Evolutionary conservation across 2,888 invertebrate species (phyloP).

Genomic region (Quadriops clusia): DNA sequence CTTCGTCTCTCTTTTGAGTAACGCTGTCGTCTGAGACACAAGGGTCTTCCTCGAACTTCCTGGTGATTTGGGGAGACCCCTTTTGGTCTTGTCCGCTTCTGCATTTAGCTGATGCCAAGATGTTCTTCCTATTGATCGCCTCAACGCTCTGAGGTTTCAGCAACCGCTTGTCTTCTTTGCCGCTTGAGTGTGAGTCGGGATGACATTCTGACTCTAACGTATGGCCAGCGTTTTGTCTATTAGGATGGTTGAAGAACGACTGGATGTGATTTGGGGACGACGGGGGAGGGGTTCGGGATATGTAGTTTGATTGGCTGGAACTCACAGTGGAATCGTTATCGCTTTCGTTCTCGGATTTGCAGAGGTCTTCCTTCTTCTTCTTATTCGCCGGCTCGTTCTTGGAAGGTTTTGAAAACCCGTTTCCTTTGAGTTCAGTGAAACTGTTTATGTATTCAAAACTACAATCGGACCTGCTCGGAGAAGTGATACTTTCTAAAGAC

Average conservation of each 20-base stretch:
- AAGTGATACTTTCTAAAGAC: conserved; percentile 46
- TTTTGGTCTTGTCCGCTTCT: conserved; percentile 69
- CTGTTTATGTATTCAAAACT: conserved; percentile 42
- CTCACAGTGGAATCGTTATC: conserved; percentile 85
- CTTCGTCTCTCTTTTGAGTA: too few species aligned
- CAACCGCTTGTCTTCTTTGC: conserved; percentile 44
- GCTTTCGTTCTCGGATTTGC: conserved; percentile 47
- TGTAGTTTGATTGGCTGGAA: conserved; percentile 67
- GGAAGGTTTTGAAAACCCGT: too few species aligned
- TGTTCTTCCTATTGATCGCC: conserved; percentile 76
- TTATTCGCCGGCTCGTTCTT: conserved; percentile 24
- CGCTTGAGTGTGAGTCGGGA: conserved; percentile 8
- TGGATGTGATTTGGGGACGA: conserved; percentile 44
- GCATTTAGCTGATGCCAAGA: conserved; percentile 75
- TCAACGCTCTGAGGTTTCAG: conserved; percentile 71
- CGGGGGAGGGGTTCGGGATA: conserved; percentile 65
- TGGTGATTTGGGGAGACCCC: conserved; percentile 60
- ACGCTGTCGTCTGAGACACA: neutral
- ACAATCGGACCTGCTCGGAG: conserved; percentile 45
- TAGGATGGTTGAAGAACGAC: conserved; percentile 4
- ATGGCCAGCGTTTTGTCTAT: neutral
- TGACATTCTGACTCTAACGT: conserved; percentile 1
- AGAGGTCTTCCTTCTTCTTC: conserved; percentile 3
- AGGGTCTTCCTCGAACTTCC: conserved; percentile 54
- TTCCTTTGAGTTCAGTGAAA: conserved; percentile 23